Evolutionary conservation across 2,797 vertebrate species (phyloP), one percentile per base, ranked within the genome.

Genomic region (Ceyx erithaca): DNA sequence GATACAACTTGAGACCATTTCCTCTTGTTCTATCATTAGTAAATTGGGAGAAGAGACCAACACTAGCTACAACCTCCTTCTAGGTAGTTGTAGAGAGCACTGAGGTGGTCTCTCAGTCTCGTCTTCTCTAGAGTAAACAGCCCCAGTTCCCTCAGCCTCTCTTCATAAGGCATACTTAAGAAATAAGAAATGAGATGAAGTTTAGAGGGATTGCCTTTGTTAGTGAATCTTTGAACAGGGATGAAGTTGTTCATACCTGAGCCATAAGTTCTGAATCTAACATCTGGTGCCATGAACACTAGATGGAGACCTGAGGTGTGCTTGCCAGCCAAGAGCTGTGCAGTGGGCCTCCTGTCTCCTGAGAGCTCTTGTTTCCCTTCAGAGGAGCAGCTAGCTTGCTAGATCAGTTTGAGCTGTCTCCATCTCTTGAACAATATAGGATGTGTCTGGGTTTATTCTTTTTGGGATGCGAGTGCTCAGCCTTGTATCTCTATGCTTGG

Each of bases 401-500:
- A 75, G 52, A 63, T 90, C 33, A 10, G 33, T 87, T 72, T 68
- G 55, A 85, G 70, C 52, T 67, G 30, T 78, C 81, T 81, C 52
- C 17, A 14, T 77, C 57, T 77, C 57, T 85, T 78, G 62, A 63
- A 95, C 92, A 95, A 93, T 91, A 82, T 49, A 40, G 14, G 78
- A 7, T 92, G 72, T 95, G 85, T 95, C 84, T 88, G 64, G 78
- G 14, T 73, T 72, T 83, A 9, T 83, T 87, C 57, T 90, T 21
- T 51, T 95, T 1, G 0, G 26, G 46, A 31, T 46, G 43, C 52
- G 52, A 85, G 85, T 70, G 71, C 64, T 55, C 82, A 90, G 80
- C 31, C 61, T 70, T 59, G 19, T 68, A 62, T 52, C 52, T 81
- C 67, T 87, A 0, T 59, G 9, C 58, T 79, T 61, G 49, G n/a